Evolutionary conservation across 2,113 vertebrate species (phyloP).

Genomic region (Labeo rohita): DNA sequence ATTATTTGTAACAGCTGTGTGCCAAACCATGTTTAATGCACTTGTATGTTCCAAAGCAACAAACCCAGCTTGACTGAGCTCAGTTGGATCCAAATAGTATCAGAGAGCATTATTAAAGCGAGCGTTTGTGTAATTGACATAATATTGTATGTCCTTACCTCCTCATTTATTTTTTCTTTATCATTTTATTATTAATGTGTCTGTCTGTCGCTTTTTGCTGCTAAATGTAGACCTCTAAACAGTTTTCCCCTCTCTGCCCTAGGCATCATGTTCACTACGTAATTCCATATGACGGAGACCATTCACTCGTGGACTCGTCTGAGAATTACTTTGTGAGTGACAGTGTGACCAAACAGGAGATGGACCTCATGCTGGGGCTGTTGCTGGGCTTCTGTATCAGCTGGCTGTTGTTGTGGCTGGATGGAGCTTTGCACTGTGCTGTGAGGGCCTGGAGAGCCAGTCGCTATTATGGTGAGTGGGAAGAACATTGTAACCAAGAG

Average conservation of each 20-base stretch:
- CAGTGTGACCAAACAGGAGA: conserved; percentile 99
- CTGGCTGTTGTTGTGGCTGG: conserved; percentile 99
- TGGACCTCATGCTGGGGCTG: conserved; percentile 98
- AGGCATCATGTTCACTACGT: conserved; percentile 98
- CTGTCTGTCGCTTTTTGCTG: background rate
- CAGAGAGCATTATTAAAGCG: conserved; percentile 13
- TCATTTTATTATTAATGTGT: background rate
- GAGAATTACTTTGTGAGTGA: conserved; percentile 99
- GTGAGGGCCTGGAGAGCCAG: conserved; percentile 94
- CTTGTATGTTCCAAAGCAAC: background rate
- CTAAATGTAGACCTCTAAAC: conserved; percentile 1
- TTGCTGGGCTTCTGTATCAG: conserved; percentile 98
- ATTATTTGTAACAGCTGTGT: background rate
- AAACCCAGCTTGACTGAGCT: background rate
- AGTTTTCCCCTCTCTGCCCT: conserved; percentile 34
- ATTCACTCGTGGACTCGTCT: conserved; percentile 97
- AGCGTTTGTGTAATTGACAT: background rate
- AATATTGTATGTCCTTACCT: background rate
- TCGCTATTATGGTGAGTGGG: conserved; percentile 89
- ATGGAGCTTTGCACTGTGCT: conserved; percentile 93
- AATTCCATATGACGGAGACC: conserved; percentile 97
- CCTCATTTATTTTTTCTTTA: background rate
- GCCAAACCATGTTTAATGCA: background rate
- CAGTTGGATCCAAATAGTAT: background rate
- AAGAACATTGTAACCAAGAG: conserved; percentile 27